Percentiles rank a stretch among this genome's conserved stretches.
Conservation (phyloP, 1,140 invertebrate genomes). For the Drosophila funebris region DNA sequence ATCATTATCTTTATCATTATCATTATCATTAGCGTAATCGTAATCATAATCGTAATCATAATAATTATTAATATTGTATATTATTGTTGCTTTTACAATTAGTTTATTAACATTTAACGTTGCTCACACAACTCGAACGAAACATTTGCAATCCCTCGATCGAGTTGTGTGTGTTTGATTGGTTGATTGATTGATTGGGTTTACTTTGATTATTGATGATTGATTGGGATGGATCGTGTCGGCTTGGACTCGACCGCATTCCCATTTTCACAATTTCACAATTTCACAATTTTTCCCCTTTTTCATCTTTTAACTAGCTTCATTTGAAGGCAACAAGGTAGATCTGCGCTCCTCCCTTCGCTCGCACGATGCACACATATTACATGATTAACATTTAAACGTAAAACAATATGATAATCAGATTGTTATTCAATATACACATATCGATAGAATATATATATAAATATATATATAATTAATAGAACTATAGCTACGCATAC, state of each 20-base stretch:
- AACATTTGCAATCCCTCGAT: slow-evolving; percentile 69
- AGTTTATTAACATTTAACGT: slow-evolving; percentile 37
- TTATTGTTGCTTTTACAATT: slow-evolving; percentile 60
- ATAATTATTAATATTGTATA: slow-evolving; percentile 44
- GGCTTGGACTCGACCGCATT: neutral
- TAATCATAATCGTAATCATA: slow-evolving; percentile 15
- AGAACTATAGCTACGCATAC: slow-evolving; percentile 68
- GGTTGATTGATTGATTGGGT: slow-evolving; percentile 35
- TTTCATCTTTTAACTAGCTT: slow-evolving; percentile 75
- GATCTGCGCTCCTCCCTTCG: slow-evolving; percentile 62
- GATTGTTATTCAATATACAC: slow-evolving; percentile 32
- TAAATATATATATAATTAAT: slow-evolving; percentile 56
- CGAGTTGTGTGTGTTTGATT: slow-evolving; percentile 12
- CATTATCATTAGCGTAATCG: slow-evolving; percentile 29
- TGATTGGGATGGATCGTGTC: neutral
- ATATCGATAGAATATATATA: slow-evolving; percentile 1
- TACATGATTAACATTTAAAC: slow-evolving; percentile 47
- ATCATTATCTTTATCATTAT: slow-evolving; percentile 20
- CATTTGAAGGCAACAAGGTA: slow-evolving; percentile 84
- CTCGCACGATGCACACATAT: slow-evolving; percentile 64
- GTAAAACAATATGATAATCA: slow-evolving; percentile 57
- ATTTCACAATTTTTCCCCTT: neutral
- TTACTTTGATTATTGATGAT: neutral
- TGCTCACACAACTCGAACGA: slow-evolving; percentile 35
- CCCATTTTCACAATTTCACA: neutral